Conservation (phyloP, 2,888 invertebrate species). For the Aleiodes alternator region DNA sequence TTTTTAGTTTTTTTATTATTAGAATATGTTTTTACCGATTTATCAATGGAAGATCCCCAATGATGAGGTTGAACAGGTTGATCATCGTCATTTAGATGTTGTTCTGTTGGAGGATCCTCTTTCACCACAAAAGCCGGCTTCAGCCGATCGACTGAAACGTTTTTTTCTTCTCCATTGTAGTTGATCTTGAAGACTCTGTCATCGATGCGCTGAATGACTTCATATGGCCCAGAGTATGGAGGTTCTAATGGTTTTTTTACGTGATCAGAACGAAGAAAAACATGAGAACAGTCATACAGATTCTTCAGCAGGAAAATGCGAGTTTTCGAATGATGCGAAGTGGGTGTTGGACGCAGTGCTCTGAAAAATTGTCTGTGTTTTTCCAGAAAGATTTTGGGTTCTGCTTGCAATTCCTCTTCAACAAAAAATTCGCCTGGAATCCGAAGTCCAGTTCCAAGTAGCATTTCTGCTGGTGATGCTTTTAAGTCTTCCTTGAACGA, state of each 20-base stretch:
- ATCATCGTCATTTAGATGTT: no score
- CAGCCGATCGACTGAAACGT: slow-evolving; percentile 1
- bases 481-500: slow-evolving; percentile 1
- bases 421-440: slow-evolving; percentile 8
- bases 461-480: slow-evolving; percentile 10
- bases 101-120: no score
- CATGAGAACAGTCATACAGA: slow-evolving; percentile 44
- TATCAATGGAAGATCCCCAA: no score
- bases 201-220: slow-evolving; percentile 36
- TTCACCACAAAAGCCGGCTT: slow-evolving; percentile 8
- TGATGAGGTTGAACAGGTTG: no score
- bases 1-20: no score
- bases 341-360: slow-evolving; percentile 41
- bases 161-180: slow-evolving; percentile 38
- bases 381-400: slow-evolving; percentile 6
- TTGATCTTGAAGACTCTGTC: slow-evolving; percentile 41
- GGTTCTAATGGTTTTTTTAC: slow-evolving; percentile 48
- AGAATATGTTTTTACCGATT: no score
- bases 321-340: slow-evolving; percentile 47
- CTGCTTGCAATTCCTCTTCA: neutral
- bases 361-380: slow-evolving; percentile 8
- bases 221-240: slow-evolving; percentile 49
- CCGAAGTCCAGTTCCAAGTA: slow-evolving; percentile 4
- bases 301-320: slow-evolving; percentile 38
- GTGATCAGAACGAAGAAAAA: slow-evolving; percentile 41